phyloP scores from a whole-genome alignment of 2,888 invertebrate species.

The Caenorhabditis afra region DNA sequence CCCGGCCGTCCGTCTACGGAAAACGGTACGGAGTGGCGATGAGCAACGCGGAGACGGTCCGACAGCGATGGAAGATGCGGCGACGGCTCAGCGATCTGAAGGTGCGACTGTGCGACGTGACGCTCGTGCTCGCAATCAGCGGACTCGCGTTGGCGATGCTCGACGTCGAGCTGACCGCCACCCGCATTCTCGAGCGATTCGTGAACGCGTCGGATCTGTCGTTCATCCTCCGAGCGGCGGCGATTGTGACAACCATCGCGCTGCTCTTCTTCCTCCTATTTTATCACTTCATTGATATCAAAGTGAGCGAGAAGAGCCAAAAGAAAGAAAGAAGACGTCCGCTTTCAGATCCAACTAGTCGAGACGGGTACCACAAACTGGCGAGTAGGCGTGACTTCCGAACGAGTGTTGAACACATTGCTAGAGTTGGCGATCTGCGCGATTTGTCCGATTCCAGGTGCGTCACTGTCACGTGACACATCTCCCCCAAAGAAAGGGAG shows the following conservation, averaged over 20 bases:
- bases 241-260: slow-evolving; percentile 92
- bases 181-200: slow-evolving; percentile 22
- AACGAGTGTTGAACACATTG: slow-evolving; percentile 86
- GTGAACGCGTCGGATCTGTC: slow-evolving; percentile 37
- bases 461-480: not conserved
- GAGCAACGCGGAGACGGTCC: slow-evolving; percentile 65
- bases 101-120: slow-evolving; percentile 72
- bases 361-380: slow-evolving; percentile 99
- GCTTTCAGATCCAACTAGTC: slow-evolving; percentile 95
- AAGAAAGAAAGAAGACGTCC: too few species aligned
- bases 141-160: slow-evolving; percentile 73
- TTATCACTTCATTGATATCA: slow-evolving; percentile 99
- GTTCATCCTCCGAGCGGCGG: slow-evolving; percentile 60
- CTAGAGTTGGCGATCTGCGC: slow-evolving; percentile 96
- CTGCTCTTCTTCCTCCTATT: slow-evolving; percentile 98
- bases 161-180: slow-evolving; percentile 73
- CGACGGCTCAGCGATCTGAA: slow-evolving; percentile 61
- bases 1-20: slow-evolving; percentile 50
- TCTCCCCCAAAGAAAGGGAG: too few species aligned
- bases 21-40: slow-evolving; percentile 69
- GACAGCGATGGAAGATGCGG: slow-evolving; percentile 58
- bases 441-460: slow-evolving; percentile 84
- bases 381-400: slow-evolving; percentile 99
- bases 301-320: slow-evolving; percentile 87
- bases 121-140: slow-evolving; percentile 66